Conservation (phyloP, 2,888 invertebrate genomes). For the Anodontia alba region DNA sequence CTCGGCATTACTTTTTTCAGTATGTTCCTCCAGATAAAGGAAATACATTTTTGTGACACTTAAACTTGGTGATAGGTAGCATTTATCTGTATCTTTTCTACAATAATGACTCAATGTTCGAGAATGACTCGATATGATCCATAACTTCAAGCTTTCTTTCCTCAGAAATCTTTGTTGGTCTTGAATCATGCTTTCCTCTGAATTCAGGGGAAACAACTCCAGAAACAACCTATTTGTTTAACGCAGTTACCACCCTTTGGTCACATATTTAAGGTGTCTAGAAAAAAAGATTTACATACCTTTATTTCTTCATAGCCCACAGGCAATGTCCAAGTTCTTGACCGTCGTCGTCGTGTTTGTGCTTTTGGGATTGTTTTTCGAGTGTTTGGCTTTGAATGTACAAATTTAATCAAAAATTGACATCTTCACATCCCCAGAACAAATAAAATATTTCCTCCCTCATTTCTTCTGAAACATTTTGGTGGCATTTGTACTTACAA, state of each 20-base stretch:
- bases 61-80: not conserved
- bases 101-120: slow-evolving; percentile 22
- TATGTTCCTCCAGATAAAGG: slow-evolving; percentile 5
- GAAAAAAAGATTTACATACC: slow-evolving; percentile 28
- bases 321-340: not conserved
- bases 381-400: not conserved
- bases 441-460: not conserved
- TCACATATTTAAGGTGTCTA: not conserved
- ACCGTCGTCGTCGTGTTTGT: not conserved
- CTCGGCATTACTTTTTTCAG: not conserved
- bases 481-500: not conserved
- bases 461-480: not conserved
- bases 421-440: not conserved
- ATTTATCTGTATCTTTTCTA: slow-evolving; percentile 17
- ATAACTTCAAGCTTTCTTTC: not conserved
- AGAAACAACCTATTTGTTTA: not conserved
- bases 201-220: not conserved
- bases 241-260: not conserved
- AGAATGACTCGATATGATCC: slow-evolving; percentile 23
- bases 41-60: slow-evolving; percentile 6
- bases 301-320: not conserved
- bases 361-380: not conserved
- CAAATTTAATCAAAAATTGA: not conserved
- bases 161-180: slow-evolving; percentile 10
- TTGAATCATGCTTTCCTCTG: not conserved